phyloP scores from a whole-genome alignment of 2,888 invertebrate species.

The Metopia argyrocephala region DNA sequence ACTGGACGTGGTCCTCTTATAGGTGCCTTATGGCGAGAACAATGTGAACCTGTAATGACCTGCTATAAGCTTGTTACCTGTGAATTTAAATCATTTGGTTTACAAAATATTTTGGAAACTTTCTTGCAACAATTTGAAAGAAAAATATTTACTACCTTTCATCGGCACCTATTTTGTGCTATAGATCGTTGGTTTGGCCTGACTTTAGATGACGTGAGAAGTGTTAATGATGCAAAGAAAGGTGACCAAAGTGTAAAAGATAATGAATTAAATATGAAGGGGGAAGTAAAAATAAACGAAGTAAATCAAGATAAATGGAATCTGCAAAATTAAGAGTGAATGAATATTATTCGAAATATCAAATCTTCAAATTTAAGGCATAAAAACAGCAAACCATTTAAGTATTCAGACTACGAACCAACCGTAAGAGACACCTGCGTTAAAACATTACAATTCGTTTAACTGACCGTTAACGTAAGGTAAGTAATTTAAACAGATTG shows the following conservation, averaged over 20 bases:
- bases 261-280: neutral
- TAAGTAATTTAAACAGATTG: too few species aligned
- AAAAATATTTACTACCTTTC: slow-evolving; percentile 97
- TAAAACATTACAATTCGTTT: too few species aligned
- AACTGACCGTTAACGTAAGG: too few species aligned
- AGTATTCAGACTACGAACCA: slow-evolving; percentile 35
- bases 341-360: slow-evolving; percentile 2
- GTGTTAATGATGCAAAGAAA: slow-evolving; percentile 88
- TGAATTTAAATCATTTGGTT: slow-evolving; percentile 99
- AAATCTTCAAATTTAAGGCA: too few species aligned
- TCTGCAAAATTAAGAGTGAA: neutral
- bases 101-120: slow-evolving; percentile 92
- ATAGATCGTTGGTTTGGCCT: slow-evolving; percentile 98
- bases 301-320: neutral
- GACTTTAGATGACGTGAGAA: slow-evolving; percentile 98
- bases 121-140: slow-evolving; percentile 95
- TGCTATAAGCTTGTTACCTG: slow-evolving; percentile 98
- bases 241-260: neutral
- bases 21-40: slow-evolving; percentile 88
- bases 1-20: slow-evolving; percentile 95
- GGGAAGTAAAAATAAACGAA: neutral
- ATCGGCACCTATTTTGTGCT: slow-evolving; percentile 99
- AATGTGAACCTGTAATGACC: slow-evolving; percentile 94
- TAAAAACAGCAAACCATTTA: slow-evolving; percentile 32
- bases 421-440: slow-evolving; percentile 19